Percentiles rank a stretch among this genome's conserved stretches.
These are phyloP conservation scores for Conomelus anceps DNA, from an alignment of 2,888 invertebrate species.

Conservation along the genomic window DNA sequence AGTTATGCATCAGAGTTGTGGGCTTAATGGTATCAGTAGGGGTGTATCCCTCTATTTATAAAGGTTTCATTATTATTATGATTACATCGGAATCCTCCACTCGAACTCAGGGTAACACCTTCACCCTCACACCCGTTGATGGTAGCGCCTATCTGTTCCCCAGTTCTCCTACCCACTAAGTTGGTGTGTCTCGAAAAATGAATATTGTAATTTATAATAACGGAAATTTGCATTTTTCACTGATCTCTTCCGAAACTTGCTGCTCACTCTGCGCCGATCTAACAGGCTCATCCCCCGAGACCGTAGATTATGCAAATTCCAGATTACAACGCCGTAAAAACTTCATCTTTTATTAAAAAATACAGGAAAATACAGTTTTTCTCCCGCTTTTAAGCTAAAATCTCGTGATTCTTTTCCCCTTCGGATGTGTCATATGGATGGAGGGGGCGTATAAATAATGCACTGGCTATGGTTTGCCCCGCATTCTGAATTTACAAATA, in stretches of 20 bases:
- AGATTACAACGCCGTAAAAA: constrained; percentile 1
- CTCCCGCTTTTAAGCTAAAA: not conserved
- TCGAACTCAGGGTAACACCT: not conserved
- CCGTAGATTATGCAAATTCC: constrained; percentile 1
- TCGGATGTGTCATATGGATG: not conserved
- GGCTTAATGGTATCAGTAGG: not conserved
- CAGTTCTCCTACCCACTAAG: too few relatives aligned
- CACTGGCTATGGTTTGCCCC: not conserved
- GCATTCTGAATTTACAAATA: not conserved
- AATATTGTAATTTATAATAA: constrained; percentile 9
- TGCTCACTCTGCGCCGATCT: not conserved
- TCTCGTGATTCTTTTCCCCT: not conserved
- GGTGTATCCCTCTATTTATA: not conserved
- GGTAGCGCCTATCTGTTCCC: not conserved
- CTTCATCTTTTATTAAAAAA: constrained; percentile 6
- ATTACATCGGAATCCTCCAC: not conserved
- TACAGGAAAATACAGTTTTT: not conserved
- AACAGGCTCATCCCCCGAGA: not conserved
- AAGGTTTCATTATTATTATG: not conserved
- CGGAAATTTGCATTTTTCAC: constrained; percentile 3
- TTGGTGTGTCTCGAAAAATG: not conserved
- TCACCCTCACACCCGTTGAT: not conserved
- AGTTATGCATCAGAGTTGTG: not conserved
- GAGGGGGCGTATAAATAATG: not conserved
- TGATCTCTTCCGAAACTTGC: not conserved